These are phyloP conservation scores for Aphrophora alni DNA, from an alignment of 2,888 invertebrate genomes.

Conservation along the genomic window DNA sequence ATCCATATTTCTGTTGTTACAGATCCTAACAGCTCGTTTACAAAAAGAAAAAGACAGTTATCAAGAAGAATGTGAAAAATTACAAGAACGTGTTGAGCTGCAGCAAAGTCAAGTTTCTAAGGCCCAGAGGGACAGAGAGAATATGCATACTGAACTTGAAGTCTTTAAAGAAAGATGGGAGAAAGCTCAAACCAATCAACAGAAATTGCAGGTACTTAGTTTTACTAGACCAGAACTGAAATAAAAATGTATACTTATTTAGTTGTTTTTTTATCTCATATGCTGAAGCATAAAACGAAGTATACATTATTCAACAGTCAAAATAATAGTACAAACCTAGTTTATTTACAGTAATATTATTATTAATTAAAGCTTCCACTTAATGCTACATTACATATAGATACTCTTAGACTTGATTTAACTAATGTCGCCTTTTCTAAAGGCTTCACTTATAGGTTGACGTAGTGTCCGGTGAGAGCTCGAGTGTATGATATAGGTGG, in stretches of 20 bases:
- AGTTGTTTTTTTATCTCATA: background rate
- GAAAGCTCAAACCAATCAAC: slow-evolving; percentile 82
- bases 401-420: no score
- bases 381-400: no score
- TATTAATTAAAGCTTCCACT: no score
- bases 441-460: no score
- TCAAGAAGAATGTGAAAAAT: slow-evolving; percentile 79
- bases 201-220: slow-evolving; percentile 81
- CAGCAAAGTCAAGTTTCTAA: slow-evolving; percentile 82
- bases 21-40: slow-evolving; percentile 76
- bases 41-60: slow-evolving; percentile 89
- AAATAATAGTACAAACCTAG: no score
- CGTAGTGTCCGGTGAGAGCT: no score
- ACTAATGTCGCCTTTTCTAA: no score
- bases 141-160: slow-evolving; percentile 83
- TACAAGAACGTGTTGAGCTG: slow-evolving; percentile 82
- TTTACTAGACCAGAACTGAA: background rate
- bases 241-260: slow-evolving; percentile 17
- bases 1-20: no score
- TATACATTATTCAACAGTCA: no score
- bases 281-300: no score
- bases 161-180: slow-evolving; percentile 88
- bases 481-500: no score
- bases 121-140: slow-evolving; percentile 84
- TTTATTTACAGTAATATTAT: no score